A percentile compares a stretch with the other conserved stretches of the same genome.
phyloP scores from a whole-genome alignment of 2,888 invertebrate species.

The Epinotia bilunana region DNA sequence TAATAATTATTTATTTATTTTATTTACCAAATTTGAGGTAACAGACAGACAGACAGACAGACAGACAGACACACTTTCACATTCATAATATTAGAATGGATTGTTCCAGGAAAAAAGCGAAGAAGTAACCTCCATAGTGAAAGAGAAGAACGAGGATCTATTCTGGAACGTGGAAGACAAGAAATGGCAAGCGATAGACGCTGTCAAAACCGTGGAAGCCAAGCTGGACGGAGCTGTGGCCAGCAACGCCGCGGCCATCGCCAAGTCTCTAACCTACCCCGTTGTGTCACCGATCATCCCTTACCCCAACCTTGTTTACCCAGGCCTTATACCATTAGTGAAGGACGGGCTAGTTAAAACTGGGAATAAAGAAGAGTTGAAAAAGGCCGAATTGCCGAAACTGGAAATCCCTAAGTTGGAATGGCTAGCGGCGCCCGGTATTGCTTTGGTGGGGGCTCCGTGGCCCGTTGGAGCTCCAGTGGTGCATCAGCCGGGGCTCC shows the following conservation, averaged over 20 bases:
- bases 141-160: slow-evolving; percentile 57
- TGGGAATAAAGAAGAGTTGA: slow-evolving; percentile 46
- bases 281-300: slow-evolving; percentile 39
- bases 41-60: no score
- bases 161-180: slow-evolving; percentile 71
- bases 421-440: not conserved
- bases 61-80: no score
- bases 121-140: slow-evolving; percentile 56
- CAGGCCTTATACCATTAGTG: slow-evolving; percentile 46
- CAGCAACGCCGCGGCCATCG: slow-evolving; percentile 57
- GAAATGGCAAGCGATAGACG: slow-evolving; percentile 75
- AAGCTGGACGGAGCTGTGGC: slow-evolving; percentile 67
- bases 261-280: slow-evolving; percentile 54
- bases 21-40: no score
- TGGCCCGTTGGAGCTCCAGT: slow-evolving; percentile 41
- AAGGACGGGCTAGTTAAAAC: slow-evolving; percentile 53
- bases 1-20: no score
- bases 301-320: slow-evolving; percentile 45
- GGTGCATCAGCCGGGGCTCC: slow-evolving; percentile 47
- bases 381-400: slow-evolving; percentile 50
- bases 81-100: no score
- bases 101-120: slow-evolving; percentile 24
- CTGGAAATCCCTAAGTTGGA: slow-evolving; percentile 43
- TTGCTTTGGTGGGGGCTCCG: slow-evolving; percentile 44
- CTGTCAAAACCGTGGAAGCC: slow-evolving; percentile 69